phyloP scores from a whole-genome alignment of 2,797 vertebrate species.

The Spheniscus humboldti region DNA sequence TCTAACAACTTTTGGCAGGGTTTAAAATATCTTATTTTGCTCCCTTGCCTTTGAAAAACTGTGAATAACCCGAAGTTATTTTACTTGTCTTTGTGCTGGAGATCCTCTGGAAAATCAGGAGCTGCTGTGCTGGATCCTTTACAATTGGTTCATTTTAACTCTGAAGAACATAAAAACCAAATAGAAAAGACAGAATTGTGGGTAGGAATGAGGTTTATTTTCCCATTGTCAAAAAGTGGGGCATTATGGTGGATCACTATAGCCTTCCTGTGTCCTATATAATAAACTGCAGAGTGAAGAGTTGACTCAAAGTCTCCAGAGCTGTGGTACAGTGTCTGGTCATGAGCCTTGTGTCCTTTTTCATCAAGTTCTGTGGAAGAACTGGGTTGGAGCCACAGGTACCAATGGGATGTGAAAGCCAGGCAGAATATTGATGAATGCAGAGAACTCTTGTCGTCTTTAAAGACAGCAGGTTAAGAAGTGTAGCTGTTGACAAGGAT shows the following conservation, averaged over 20 bases:
- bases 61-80: neutral
- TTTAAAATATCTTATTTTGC: neutral
- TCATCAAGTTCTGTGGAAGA: neutral
- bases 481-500: neutral
- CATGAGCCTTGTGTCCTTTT: neutral
- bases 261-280: neutral
- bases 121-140: neutral
- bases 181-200: neutral
- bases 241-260: neutral
- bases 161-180: neutral
- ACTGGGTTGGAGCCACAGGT: neutral
- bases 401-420: neutral
- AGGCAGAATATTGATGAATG: neutral
- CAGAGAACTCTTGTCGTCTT: neutral
- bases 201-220: neutral
- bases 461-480: neutral
- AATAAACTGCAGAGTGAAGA: neutral
- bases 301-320: neutral
- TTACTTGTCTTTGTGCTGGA: neutral
- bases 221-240: neutral
- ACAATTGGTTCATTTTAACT: neutral
- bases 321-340: neutral
- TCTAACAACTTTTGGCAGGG: accelerated
- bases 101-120: neutral
- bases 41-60: neutral